Evolutionary conservation across 1,140 invertebrate genomes (phyloP), one percentile per base, ranked within the genome.

Genomic region (Drosophila oshimai): DNA sequence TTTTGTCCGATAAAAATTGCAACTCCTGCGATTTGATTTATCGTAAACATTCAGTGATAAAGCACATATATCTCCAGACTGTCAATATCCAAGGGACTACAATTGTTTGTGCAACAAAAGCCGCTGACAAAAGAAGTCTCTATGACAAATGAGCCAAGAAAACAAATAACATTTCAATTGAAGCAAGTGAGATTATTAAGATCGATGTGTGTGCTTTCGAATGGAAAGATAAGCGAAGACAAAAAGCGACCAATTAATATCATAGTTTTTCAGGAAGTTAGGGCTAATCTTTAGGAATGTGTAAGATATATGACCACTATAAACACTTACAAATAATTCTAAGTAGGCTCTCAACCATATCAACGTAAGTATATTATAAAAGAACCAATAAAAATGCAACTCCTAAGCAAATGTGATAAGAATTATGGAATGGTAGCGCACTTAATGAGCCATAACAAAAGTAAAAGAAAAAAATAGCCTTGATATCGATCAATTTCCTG

Each of bases 81-180:
- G 61, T 64, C 42, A 47, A 31, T 65, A 65, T 39, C 57, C 34
- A 49, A 39, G 26, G 61, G 61, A 26, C 46, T 13, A 46, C 26
- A 13, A 51, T 79, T 78, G 68, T 78, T 78, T 78, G 74, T 77
- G 46, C 60, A 77, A 58, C 42, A 65, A 77, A 54, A 76, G 60
- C 51, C 75, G 44, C 49, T 64, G 58, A 39, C 61, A 62, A 42
- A 42, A 28, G 58, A 42, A 60, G 61, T 47, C 42, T 49, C 42
- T 37, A n/a, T 74, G 69, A 78, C 61, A 79, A 78, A 78, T 53
- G 75, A 69, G 60, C 33, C 61, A 29, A 22, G 34, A 71, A 70
- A 42, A 24, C 31, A 72, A 77, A 77, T 41, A 72, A 58, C 42
- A 57, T 55, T 34, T 33, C 34, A 58, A 57, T 15, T 58, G 49